Evolutionary conservation across 2,113 vertebrate genomes (phyloP).

Genomic region (Phocoena phocoena): DNA sequence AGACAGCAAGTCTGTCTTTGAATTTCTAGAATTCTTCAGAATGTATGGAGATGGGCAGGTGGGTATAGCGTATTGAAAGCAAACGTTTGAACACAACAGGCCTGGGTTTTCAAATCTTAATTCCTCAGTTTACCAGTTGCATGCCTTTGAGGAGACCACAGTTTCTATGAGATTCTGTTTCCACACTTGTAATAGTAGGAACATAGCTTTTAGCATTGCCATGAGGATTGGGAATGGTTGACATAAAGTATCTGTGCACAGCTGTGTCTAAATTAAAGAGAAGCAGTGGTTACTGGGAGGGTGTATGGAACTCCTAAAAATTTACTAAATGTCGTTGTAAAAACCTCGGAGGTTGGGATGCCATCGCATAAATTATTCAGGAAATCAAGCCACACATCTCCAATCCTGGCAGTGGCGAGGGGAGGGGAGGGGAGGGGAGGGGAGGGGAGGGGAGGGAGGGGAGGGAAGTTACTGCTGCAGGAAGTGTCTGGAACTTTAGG

Average conservation of each 20-base stretch:
- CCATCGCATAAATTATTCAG: rapidly evolving
- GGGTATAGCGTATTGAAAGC: rapidly evolving
- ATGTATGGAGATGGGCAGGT: rapidly evolving
- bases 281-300: rapidly evolving
- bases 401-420: rapidly evolving
- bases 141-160: rapidly evolving
- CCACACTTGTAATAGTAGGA: neutral
- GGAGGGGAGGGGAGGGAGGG: too few relatives aligned
- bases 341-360: rapidly evolving
- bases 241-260: rapidly evolving
- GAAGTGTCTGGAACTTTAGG: neutral
- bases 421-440: too few relatives aligned
- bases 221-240: rapidly evolving
- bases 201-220: rapidly evolving
- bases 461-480: rapidly evolving
- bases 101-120: neutral
- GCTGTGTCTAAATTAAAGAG: rapidly evolving
- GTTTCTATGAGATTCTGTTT: neutral
- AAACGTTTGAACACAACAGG: neutral
- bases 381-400: rapidly evolving
- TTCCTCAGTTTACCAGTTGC: rapidly evolving
- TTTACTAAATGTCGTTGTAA: neutral
- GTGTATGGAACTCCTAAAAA: rapidly evolving
- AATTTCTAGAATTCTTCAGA: rapidly evolving
- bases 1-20: rapidly evolving